phyloP scores from a whole-genome alignment of 2,113 vertebrate species.

The Vimba vimba region DNA sequence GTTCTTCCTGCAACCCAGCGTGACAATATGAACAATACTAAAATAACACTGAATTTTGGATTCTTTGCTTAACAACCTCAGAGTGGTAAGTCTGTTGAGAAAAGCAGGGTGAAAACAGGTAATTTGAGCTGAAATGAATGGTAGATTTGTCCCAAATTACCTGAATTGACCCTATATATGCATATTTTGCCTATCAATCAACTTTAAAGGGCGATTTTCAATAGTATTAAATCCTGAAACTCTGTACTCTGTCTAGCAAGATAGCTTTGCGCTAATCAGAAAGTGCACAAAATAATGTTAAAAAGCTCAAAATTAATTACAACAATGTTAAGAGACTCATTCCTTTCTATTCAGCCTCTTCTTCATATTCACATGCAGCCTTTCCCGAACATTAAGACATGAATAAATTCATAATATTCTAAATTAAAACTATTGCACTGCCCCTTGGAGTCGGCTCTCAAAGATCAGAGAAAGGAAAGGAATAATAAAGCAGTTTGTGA shows the following conservation, averaged over 20 bases:
- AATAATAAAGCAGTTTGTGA: conserved; percentile 4
- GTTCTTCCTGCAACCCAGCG: too few relatives aligned
- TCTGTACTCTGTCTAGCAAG: neutral
- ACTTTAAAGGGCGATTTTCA: neutral
- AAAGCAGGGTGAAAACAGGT: neutral
- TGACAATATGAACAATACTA: too few relatives aligned
- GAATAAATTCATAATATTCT: conserved; percentile 24
- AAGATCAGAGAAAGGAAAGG: neutral
- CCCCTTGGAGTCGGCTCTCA: neutral
- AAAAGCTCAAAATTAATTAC: neutral
- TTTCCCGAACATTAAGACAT: neutral
- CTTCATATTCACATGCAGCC: neutral
- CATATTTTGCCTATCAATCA: neutral
- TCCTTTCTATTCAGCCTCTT: neutral
- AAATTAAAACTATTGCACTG: conserved; percentile 52
- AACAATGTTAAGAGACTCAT: neutral
- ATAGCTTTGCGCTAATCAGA: neutral
- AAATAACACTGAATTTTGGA: neutral
- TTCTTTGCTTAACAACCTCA: neutral
- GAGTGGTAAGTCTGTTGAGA: neutral
- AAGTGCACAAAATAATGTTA: neutral
- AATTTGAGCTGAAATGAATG: neutral
- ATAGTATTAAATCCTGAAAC: neutral
- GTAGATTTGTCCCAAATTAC: neutral
- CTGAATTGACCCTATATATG: neutral